Base-by-base conservation (phyloP, 2,113 vertebrate genomes). In the Hepsetus odoe region DNA sequence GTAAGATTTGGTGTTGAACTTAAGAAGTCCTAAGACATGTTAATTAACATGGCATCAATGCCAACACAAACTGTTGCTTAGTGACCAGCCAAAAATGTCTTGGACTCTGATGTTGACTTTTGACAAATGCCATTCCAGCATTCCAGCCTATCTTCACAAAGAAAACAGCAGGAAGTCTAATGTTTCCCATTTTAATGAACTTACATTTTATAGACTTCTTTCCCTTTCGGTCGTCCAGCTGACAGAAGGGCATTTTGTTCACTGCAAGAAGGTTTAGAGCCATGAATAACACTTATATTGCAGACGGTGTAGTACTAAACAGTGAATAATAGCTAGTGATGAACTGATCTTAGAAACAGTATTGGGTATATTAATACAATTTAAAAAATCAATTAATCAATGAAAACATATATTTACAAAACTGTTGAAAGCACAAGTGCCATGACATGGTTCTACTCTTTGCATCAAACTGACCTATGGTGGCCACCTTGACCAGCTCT, bases 181-280 rank as follows among this genome's bases (percentile, higher is more conserved):
- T 16, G 1, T 62, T 58, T 72, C 24, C 40, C 9, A 35, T 51
- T 67, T 74, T 66, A 24, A 55, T 53, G 9, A 33, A 89, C 89
- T 93, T 74, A 93, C 92, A 79, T 87, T 92, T 92, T 11, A 87
- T 53, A 7, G 87, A 79, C 1, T n/a, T 83, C 72, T 55, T 92
- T 84, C 83, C 91, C 67, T 91, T 93, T 55, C 76, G 35, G 0
- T 94, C 92, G 4, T 94, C 92, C 83, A 94, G 92, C 65, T 94
- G 85, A 72, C 92, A 93, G 87, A 94, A 94, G 56, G 90, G 85
- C 91, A 94, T 94, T 86, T 93, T 93, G 87, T 94, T 93, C 6
- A 94, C 93, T 94, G 85, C 32, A 69, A 20, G 46, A 67, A 71
- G 76, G 35, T 24, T 16, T 49, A 72, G 35, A 51, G 28, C 71